Evolutionary conservation across 2,888 invertebrate genomes (phyloP).

Genomic region (Xylocampa areola): DNA sequence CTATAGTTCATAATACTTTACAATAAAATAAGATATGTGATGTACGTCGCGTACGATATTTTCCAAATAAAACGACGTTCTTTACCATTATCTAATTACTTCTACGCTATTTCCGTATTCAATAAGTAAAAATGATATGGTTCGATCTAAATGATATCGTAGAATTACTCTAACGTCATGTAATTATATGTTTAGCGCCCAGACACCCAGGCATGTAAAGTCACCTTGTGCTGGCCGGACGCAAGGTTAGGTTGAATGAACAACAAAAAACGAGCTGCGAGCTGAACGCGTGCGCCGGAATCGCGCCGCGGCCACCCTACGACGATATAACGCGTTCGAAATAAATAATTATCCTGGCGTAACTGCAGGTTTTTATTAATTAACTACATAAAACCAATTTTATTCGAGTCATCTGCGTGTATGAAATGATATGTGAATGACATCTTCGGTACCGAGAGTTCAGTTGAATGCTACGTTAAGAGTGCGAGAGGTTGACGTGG

Average conservation of each 20-base stretch:
- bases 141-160: slow-evolving; percentile 81
- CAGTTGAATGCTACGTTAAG: slow-evolving; percentile 39
- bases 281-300: slow-evolving; percentile 75
- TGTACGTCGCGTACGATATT: slow-evolving; percentile 50
- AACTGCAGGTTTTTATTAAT: slow-evolving; percentile 46
- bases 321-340: slow-evolving; percentile 34
- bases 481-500: slow-evolving; percentile 49
- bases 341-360: slow-evolving; percentile 30
- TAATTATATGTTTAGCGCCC: slow-evolving; percentile 87
- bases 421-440: slow-evolving; percentile 74
- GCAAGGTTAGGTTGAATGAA: slow-evolving; percentile 87
- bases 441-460: slow-evolving; percentile 17
- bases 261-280: slow-evolving; percentile 83
- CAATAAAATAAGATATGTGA: slow-evolving; percentile 70
- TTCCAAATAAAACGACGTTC: slow-evolving; percentile 56
- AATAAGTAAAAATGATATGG: slow-evolving; percentile 86
- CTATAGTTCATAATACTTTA: slow-evolving; percentile 67
- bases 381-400: slow-evolving; percentile 63
- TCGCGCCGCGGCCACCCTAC: slow-evolving; percentile 54
- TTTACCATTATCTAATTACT: slow-evolving; percentile 69
- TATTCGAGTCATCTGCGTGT: slow-evolving; percentile 60
- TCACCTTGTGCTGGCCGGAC: slow-evolving; percentile 84
- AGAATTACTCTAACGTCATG: slow-evolving; percentile 82
- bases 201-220: slow-evolving; percentile 87
- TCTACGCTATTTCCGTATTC: slow-evolving; percentile 69